A percentile compares a stretch with the other conserved stretches of the same genome.
Conservation (phyloP, 2,113 vertebrate genomes). For the Holacanthus passer region DNA sequence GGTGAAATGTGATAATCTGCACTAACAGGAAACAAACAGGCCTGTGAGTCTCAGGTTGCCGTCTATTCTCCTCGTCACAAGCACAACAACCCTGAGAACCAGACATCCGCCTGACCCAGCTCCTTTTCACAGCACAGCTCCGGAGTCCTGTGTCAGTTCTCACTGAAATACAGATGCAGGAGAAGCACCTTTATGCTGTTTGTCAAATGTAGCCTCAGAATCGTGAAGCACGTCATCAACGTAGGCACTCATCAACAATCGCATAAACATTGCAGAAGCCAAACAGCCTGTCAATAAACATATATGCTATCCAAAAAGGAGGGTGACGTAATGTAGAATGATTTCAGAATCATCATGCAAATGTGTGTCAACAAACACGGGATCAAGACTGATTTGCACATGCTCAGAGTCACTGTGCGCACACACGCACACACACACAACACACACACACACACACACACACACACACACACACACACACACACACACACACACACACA, state of each 20-base stretch:
- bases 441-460: background rate
- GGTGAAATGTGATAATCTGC: conserved; percentile 79
- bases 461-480: too few relatives aligned
- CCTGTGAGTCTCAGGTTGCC: conserved; percentile 75
- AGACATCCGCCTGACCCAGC: conserved; percentile 67
- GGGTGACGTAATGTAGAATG: too few relatives aligned
- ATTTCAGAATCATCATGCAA: conserved; percentile 31
- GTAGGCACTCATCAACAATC: background rate
- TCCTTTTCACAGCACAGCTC: conserved; percentile 38
- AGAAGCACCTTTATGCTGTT: conserved; percentile 21
- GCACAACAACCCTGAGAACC: conserved; percentile 58
- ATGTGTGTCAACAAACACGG: conserved; percentile 21
- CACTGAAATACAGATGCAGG: conserved; percentile 26
- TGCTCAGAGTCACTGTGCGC: conserved; percentile 6
- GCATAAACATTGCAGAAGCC: background rate
- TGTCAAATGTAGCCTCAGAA: background rate
- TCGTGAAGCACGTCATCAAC: background rate
- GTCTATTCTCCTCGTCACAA: conserved; percentile 69
- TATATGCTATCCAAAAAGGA: background rate
- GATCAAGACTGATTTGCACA: conserved; percentile 11
- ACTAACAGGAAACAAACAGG: conserved; percentile 78
- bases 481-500: background rate
- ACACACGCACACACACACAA: background rate
- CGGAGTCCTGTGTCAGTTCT: conserved; percentile 39
- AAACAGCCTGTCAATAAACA: background rate